Base-by-base conservation (phyloP, 2,888 invertebrate genomes). In the Cremastobaeus sp. region DNA sequence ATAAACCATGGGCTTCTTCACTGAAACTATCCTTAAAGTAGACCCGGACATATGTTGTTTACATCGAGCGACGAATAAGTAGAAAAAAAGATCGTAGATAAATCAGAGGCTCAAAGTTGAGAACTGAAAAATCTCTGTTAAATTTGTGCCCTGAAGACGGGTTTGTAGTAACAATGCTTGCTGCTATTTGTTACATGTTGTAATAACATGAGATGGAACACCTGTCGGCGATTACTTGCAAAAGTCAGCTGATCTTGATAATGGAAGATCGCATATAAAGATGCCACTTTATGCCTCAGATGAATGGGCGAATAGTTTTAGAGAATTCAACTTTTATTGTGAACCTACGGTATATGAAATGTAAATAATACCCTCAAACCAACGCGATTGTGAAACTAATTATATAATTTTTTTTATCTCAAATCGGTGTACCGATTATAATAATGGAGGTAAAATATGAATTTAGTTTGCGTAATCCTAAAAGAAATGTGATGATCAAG, bases 201-300 rank as follows among this genome's bases (percentile, higher is more conserved):
- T 52, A 65, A 65, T 65, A 65, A 54, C 47, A 54, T 2, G 28
- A 45, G 37, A 39, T 30, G n/a, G 11, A 20, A 32, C 65, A 65
- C 47, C 65, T 65, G 65, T 32, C 37, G 28, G 39, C 32, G 34
- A 65, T 65, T 55, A 54, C 47, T 65, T 55, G 35, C 20, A 55
- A 55, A 65, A 66, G 55, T 21, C 47, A 47, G 54, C 39, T 66
- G 39, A 66, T 66, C 54, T 71, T 57, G 55, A 52, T 65, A 64
- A 57, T 71, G 52, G 47, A 39, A 57, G 32, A 14, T 37, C 15
- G 11, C 6, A 39, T 28, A 21, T 37, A 55, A 43, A 65, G 65
- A 54, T 21, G 39, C 18, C 28, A 54, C 37, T 45, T 25, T 25
- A 59, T 43, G 28, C 35, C 30, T 59, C 50, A 50, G 48, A 17